Conservation (phyloP, 2,113 vertebrate species). For the Formicarius rufipectus region DNA sequence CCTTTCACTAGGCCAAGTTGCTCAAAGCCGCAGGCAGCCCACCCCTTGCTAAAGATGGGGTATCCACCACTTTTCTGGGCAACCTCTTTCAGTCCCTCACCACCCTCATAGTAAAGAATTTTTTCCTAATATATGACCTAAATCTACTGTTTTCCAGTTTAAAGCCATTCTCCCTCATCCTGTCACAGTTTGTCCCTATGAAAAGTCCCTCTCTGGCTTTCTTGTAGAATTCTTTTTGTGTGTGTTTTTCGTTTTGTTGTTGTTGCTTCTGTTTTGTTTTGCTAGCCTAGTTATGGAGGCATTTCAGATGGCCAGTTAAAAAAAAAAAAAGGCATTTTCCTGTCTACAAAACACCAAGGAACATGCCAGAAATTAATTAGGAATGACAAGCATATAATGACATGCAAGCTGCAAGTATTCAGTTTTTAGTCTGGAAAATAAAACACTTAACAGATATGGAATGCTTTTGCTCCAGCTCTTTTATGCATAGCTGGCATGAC, state of each 20-base stretch:
- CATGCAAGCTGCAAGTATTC: conserved; percentile 24
- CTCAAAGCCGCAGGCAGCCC: not conserved
- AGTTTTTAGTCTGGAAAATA: conserved; percentile 40
- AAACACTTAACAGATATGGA: conserved; percentile 14
- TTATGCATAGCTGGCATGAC: conserved; percentile 31
- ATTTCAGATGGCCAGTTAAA: not conserved
- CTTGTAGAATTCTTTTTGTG: not conserved
- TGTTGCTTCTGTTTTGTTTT: not conserved
- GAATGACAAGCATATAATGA: conserved; percentile 44
- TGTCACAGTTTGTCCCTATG: not conserved
- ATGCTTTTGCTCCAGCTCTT: conserved; percentile 38
- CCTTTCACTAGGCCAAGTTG: not conserved
- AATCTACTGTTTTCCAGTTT: not conserved
- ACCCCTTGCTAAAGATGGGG: not conserved
- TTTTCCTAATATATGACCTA: not conserved
- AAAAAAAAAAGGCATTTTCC: not conserved
- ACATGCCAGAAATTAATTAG: conserved; percentile 32
- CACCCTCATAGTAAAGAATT: not conserved
- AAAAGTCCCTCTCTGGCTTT: not conserved
- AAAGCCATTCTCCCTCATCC: not conserved
- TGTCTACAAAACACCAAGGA: not conserved
- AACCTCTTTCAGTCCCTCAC: not conserved
- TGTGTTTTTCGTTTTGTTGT: not conserved
- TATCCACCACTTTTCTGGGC: not conserved
- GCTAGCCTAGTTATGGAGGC: not conserved